Conservation (phyloP, 2,888 invertebrate genomes). For the Homarus gammarus region DNA sequence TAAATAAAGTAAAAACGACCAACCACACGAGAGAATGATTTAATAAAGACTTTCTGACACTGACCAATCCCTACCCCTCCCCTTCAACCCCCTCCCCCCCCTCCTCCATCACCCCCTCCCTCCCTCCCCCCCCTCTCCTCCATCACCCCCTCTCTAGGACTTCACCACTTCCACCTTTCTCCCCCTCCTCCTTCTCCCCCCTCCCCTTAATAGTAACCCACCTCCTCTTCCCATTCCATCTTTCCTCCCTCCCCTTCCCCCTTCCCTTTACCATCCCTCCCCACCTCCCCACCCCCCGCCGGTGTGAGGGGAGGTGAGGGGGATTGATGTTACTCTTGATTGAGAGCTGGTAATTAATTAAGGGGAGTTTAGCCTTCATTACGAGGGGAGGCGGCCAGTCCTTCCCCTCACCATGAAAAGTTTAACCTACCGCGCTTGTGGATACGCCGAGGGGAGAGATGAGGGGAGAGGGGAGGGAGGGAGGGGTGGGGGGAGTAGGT, state of each 20-base stretch:
- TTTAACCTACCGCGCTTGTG: constrained; percentile 31
- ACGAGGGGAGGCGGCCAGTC: constrained; percentile 32
- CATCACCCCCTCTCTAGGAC: no score
- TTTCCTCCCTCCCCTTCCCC: constrained; percentile 51
- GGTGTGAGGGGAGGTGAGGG: not conserved
- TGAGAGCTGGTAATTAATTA: constrained; percentile 53
- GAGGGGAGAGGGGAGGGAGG: not conserved
- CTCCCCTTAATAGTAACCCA: not conserved
- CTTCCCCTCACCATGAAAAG: constrained; percentile 38
- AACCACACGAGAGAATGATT: no score
- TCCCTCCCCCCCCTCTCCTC: no score
- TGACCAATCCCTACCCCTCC: no score
- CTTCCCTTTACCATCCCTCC: constrained; percentile 37
- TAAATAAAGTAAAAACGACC: no score
- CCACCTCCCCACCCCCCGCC: constrained; percentile 3
- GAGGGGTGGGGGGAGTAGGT: not conserved
- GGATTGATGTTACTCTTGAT: constrained; percentile 54
- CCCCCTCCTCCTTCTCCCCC: not conserved
- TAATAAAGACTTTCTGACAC: no score
- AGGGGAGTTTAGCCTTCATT: constrained; percentile 48
- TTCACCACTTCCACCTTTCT: no score
- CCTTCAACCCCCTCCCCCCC: no score
- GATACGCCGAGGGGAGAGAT: constrained; percentile 12
- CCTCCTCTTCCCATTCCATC: not conserved
- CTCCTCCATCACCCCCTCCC: no score